Conservation (phyloP, 2,888 invertebrate genomes). For the Lasioglossum villosulum region DNA sequence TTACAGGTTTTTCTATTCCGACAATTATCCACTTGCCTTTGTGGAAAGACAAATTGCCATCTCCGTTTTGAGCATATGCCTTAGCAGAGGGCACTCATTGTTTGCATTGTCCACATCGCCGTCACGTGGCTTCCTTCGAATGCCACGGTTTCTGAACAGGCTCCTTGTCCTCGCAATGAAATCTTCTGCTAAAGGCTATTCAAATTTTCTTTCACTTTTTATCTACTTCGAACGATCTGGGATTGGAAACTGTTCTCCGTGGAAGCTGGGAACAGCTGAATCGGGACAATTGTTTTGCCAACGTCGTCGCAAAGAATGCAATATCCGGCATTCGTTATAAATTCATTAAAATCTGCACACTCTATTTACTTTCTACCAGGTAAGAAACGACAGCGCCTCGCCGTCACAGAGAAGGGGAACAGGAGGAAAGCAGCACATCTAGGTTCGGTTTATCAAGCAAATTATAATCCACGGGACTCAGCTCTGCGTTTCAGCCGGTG, state of each 20-base stretch:
- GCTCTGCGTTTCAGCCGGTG: background rate
- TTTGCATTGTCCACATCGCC: background rate
- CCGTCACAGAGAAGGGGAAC: background rate
- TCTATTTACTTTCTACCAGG: conserved; percentile 22
- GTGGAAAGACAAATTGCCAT: background rate
- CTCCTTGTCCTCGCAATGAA: background rate
- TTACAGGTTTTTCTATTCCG: background rate
- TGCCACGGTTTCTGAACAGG: background rate
- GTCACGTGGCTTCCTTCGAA: background rate
- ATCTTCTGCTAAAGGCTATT: background rate
- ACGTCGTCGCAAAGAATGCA: background rate
- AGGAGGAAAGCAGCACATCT: background rate
- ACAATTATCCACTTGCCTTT: background rate
- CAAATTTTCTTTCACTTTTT: background rate
- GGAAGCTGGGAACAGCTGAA: background rate
- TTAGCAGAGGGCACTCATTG: background rate
- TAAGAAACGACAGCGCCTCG: background rate
- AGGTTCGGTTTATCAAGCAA: background rate
- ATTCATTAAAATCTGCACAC: background rate
- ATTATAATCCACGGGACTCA: conserved; percentile 13
- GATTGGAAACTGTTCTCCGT: background rate
- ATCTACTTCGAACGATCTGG: background rate
- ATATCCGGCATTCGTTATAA: conserved; percentile 3
- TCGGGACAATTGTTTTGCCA: background rate
- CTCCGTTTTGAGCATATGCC: background rate